Evolutionary conservation across 1,140 invertebrate genomes (phyloP).

Genomic region (Zophobas atratus): DNA sequence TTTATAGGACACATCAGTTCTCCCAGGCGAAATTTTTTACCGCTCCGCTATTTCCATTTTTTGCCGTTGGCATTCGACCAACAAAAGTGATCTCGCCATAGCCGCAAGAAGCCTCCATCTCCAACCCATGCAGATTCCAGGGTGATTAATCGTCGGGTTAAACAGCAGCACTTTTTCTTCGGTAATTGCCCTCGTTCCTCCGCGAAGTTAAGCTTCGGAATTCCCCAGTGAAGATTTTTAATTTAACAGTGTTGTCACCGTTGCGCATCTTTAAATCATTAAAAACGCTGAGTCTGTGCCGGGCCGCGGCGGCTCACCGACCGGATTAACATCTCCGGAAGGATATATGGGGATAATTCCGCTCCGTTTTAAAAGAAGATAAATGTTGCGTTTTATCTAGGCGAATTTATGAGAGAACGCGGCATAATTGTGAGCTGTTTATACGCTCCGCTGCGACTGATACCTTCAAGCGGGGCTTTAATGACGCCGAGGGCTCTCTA

Average conservation of each 20-base stretch:
- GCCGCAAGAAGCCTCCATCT: slow-evolving; percentile 3
- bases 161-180: slow-evolving; percentile 22
- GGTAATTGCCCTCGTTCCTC: not conserved
- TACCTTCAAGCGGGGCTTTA: slow-evolving; percentile 39
- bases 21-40: too few relatives aligned
- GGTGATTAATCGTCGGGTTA: slow-evolving; percentile 28
- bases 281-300: slow-evolving; percentile 56
- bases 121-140: slow-evolving; percentile 7
- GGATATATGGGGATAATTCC: slow-evolving; percentile 58
- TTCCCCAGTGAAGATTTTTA: slow-evolving; percentile 31
- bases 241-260: slow-evolving; percentile 30
- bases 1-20: too few relatives aligned
- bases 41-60: too few relatives aligned
- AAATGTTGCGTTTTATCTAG: slow-evolving; percentile 59
- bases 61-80: too few relatives aligned
- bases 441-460: slow-evolving; percentile 52
- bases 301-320: slow-evolving; percentile 53
- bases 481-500: slow-evolving; percentile 37
- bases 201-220: slow-evolving; percentile 26
- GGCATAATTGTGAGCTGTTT: slow-evolving; percentile 60
- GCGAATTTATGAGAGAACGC: slow-evolving; percentile 57
- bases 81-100: not conserved
- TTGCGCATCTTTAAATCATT: slow-evolving; percentile 56
- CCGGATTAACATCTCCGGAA: slow-evolving; percentile 59
- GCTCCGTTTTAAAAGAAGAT: slow-evolving; percentile 56